A percentile compares a stretch with the other conserved stretches of the same genome.
phyloP scores from a whole-genome alignment of 1,140 invertebrate genomes.

The Lutraria rhynchaena region DNA sequence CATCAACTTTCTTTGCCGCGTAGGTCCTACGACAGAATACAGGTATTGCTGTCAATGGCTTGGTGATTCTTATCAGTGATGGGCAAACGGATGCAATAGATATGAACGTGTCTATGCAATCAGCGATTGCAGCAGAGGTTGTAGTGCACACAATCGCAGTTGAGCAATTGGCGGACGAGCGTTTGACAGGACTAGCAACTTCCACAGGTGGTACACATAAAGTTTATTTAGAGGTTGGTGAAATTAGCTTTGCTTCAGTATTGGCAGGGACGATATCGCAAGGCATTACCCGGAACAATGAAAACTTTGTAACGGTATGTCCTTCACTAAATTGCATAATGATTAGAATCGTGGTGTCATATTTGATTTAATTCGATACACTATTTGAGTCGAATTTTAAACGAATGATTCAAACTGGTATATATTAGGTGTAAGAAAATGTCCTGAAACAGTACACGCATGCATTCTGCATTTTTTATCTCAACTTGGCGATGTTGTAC shows the following conservation, averaged over 20 bases:
- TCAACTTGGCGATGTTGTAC: no score
- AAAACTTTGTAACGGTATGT: no score
- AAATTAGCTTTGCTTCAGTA: slow-evolving; percentile 25
- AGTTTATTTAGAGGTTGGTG: slow-evolving; percentile 20
- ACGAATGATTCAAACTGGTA: no score
- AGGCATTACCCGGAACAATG: no score
- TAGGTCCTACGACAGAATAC: background rate
- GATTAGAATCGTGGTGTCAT: no score
- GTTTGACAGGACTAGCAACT: slow-evolving; percentile 2
- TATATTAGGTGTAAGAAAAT: no score
- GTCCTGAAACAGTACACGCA: no score
- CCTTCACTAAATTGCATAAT: no score
- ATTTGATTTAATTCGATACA: no score
- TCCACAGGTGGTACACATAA: slow-evolving; percentile 6
- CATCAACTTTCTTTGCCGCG: background rate
- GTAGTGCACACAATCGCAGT: slow-evolving; percentile 23
- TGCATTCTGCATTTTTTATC: no score
- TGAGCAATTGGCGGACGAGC: slow-evolving; percentile 2
- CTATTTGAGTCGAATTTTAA: no score
- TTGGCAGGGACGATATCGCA: no score
- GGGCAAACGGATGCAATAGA: background rate
- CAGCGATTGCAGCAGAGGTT: slow-evolving; percentile 1
- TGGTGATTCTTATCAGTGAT: background rate
- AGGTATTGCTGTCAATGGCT: background rate
- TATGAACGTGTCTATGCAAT: background rate